A percentile compares a stretch with the other conserved stretches of the same genome.
These are phyloP conservation scores for Indicator indicator DNA, from an alignment of 2,113 vertebrate genomes.

Conservation along the genomic window DNA sequence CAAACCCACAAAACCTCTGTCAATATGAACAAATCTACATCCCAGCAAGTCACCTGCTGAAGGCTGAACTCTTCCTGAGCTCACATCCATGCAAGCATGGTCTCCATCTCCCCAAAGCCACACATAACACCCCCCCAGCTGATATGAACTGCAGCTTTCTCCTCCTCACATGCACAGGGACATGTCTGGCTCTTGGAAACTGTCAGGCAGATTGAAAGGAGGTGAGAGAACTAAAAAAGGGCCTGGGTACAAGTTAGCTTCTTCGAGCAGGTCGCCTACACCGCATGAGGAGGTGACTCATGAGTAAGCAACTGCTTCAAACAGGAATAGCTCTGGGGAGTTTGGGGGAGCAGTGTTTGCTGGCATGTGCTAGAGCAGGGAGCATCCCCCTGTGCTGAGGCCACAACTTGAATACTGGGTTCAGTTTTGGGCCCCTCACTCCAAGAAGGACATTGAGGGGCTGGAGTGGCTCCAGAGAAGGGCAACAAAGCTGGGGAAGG, in stretches of 20 bases:
- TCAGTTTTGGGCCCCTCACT: no score
- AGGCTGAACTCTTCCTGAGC: background rate
- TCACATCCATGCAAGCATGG: background rate
- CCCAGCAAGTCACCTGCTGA: fast-evolving
- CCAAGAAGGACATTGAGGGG: no score
- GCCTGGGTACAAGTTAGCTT: background rate
- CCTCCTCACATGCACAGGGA: background rate
- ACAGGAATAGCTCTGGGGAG: background rate
- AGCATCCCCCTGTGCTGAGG: no score
- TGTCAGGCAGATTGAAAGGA: constrained; percentile 1
- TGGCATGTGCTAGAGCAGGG: background rate
- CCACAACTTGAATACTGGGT: no score
- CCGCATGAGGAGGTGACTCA: background rate
- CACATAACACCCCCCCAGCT: background rate
- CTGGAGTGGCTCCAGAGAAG: no score
- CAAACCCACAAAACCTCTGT: background rate
- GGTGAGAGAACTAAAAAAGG: constrained; percentile 4
- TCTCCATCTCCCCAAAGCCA: background rate
- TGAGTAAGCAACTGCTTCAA: background rate
- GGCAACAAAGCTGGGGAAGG: no score
- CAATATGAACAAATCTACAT: background rate
- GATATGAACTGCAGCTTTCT: background rate
- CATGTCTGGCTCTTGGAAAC: background rate
- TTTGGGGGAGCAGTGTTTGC: background rate
- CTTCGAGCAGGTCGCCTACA: background rate